Evolutionary conservation across 2,113 vertebrate genomes (phyloP).

Genomic region (Dryoscopus gambensis): DNA sequence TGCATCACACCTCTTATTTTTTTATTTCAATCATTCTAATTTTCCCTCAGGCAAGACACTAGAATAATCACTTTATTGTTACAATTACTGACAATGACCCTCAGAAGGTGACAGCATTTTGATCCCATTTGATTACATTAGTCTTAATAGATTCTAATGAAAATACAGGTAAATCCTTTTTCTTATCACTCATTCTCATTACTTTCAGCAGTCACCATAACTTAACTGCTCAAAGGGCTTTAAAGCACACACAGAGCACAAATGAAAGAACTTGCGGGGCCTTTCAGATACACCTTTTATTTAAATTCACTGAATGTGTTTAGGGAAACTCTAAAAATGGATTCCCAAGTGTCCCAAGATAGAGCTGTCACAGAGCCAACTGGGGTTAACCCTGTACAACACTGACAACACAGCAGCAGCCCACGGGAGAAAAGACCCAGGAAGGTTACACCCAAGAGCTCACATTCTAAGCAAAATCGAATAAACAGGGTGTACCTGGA

Average conservation of each 20-base stretch:
- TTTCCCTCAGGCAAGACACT: not conserved
- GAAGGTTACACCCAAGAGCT: not conserved
- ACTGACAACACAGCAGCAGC: not conserved
- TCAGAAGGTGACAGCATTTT: constrained; percentile 20
- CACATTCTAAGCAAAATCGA: not conserved
- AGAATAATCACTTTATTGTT: constrained; percentile 13
- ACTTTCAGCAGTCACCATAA: not conserved
- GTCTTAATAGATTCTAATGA: constrained; percentile 12
- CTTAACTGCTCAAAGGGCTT: not conserved
- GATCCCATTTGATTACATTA: constrained; percentile 21
- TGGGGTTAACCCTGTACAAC: not conserved
- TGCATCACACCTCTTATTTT: not conserved
- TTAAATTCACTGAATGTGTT: not conserved
- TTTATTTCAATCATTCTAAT: not conserved
- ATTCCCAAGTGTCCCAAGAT: not conserved
- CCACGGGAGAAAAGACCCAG: not conserved
- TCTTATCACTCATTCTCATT: not conserved
- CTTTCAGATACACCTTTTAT: not conserved
- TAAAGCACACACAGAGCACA: not conserved
- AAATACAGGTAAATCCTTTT: constrained; percentile 24
- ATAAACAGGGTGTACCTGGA: not conserved
- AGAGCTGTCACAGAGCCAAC: not conserved
- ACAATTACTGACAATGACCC: not conserved
- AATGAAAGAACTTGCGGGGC: not conserved
- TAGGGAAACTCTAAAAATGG: not conserved